These are phyloP conservation scores for Passerina amoena DNA, from an alignment of 2,113 vertebrate genomes.

Conservation along the genomic window DNA sequence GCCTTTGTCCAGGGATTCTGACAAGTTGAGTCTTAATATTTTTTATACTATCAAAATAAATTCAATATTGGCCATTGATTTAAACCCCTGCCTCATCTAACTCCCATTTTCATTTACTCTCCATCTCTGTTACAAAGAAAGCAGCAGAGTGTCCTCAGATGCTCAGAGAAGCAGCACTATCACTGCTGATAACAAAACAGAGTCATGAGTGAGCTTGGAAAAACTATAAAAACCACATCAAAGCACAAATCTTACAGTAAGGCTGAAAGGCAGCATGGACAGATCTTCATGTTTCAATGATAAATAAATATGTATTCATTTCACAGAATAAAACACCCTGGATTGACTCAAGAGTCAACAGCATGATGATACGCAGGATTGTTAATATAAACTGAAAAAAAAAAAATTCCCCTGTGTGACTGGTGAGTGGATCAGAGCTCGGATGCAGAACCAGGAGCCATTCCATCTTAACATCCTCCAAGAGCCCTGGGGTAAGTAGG, in stretches of 20 bases:
- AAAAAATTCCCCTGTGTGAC: background rate
- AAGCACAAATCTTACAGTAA: background rate
- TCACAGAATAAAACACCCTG: background rate
- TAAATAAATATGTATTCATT: background rate
- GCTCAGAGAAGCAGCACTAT: background rate
- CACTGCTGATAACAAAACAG: background rate
- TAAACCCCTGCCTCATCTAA: background rate
- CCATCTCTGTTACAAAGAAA: background rate
- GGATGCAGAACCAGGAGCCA: background rate
- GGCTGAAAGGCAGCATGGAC: background rate
- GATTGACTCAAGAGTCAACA: background rate
- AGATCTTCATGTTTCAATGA: background rate
- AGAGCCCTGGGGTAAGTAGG: rapidly evolving
- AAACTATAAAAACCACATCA: background rate
- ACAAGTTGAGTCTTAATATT: background rate
- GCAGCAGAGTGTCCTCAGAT: background rate
- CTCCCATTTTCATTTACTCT: background rate
- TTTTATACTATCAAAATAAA: background rate
- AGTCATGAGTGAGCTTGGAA: background rate
- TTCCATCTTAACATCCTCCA: background rate
- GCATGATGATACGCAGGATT: background rate
- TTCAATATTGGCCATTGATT: background rate
- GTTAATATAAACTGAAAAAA: background rate
- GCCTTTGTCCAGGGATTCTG: background rate
- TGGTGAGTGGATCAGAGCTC: background rate